phyloP scores from a whole-genome alignment of 2,888 invertebrate genomes.

The Seira sanloemensis region DNA sequence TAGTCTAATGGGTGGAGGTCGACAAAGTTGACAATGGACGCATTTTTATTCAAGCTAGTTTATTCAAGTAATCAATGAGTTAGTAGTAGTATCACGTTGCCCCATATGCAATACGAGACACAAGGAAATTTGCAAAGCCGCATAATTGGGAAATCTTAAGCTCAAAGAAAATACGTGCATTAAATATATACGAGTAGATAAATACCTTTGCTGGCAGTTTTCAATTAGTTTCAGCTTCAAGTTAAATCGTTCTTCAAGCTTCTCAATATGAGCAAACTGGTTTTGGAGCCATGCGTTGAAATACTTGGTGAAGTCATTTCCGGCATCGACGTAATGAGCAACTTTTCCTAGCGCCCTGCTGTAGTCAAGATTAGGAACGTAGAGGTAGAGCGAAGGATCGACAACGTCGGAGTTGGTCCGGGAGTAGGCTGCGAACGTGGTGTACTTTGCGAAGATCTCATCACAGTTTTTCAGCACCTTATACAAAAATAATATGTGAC shows the following conservation, averaged over 20 bases:
- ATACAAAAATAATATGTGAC: neutral
- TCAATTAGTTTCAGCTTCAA: neutral
- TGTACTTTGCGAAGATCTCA: constrained; percentile 33
- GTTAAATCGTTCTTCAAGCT: constrained; percentile 1
- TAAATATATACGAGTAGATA: neutral
- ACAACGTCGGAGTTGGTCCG: neutral
- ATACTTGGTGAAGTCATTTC: neutral
- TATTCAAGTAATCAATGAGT: neutral
- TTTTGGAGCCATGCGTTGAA: constrained; percentile 12
- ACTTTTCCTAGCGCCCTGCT: neutral
- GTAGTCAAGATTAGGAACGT: neutral
- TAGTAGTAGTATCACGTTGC: neutral
- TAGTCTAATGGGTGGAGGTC: constrained; percentile 9
- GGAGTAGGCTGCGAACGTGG: neutral
- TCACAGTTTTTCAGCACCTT: constrained; percentile 30
- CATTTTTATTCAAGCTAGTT: neutral
- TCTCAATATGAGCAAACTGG: neutral
- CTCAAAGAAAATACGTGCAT: neutral
- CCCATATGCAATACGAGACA: too few relatives aligned
- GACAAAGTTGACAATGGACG: constrained; percentile 2
- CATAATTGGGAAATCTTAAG: too few relatives aligned
- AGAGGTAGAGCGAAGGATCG: neutral
- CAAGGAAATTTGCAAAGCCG: too few relatives aligned
- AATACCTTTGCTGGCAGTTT: neutral
- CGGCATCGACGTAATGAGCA: neutral